These are phyloP conservation scores for Pachydiplax longipennis DNA, from an alignment of 2,888 invertebrate genomes.

Conservation along the genomic window DNA sequence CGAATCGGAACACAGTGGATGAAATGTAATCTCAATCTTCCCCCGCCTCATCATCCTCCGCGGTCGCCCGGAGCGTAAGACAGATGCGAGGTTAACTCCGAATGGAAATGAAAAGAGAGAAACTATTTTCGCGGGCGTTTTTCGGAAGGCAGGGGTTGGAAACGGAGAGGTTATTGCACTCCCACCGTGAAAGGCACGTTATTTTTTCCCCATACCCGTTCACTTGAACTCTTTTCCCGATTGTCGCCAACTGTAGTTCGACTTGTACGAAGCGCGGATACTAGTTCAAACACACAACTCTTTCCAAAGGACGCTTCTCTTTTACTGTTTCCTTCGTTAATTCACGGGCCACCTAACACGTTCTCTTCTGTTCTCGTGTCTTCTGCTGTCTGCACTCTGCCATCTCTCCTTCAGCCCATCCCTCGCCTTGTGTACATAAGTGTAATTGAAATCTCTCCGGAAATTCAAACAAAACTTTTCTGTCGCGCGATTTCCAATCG, in stretches of 20 bases:
- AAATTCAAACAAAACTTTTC: too few relatives aligned
- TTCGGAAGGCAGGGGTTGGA: not conserved
- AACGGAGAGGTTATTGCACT: not conserved
- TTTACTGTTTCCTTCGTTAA: not conserved
- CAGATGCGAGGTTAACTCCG: too few relatives aligned
- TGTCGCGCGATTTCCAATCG: too few relatives aligned
- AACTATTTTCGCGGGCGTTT: not conserved
- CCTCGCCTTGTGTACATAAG: too few relatives aligned
- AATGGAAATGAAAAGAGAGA: not conserved
- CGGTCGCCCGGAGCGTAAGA: too few relatives aligned
- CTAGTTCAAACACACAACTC: not conserved
- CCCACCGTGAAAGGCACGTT: not conserved
- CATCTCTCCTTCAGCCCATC: not conserved
- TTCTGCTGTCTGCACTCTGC: not conserved
- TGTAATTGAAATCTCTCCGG: too few relatives aligned
- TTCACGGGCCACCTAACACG: too few relatives aligned
- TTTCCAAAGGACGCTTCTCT: not conserved
- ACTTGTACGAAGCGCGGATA: not conserved
- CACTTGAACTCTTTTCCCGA: not conserved
- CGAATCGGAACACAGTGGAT: too few relatives aligned
- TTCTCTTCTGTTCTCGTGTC: not conserved
- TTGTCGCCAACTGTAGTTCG: not conserved
- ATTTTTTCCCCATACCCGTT: not conserved
- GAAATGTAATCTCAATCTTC: too few relatives aligned
- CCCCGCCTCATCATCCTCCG: too few relatives aligned